A percentile compares a stretch with the other conserved stretches of the same genome.
These are phyloP conservation scores for Acanthosoma haemorrhoidale DNA, from an alignment of 2,888 invertebrate genomes.

Conservation along the genomic window DNA sequence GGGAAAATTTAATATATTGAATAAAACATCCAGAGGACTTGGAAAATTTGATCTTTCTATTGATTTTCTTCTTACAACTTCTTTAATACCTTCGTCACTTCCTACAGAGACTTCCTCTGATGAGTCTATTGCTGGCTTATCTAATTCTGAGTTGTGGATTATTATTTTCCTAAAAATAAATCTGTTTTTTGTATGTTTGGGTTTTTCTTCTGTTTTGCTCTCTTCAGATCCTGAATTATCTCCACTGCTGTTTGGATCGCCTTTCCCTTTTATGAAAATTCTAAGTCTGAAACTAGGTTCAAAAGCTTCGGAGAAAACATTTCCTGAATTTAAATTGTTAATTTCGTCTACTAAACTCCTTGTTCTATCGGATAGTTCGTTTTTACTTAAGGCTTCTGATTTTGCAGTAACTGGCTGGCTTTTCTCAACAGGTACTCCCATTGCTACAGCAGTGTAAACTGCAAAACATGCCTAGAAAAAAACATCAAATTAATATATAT, in stretches of 20 bases:
- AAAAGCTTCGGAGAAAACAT: too few relatives aligned
- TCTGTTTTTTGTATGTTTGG: neutral
- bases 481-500: neutral
- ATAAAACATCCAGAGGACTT: neutral
- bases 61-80: neutral
- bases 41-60: neutral
- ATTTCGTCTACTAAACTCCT: neutral
- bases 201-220: neutral
- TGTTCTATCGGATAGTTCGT: neutral
- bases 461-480: slow-evolving; percentile 2
- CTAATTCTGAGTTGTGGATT: neutral
- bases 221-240: neutral
- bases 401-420: neutral
- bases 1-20: neutral
- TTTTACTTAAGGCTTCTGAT: neutral
- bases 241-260: neutral
- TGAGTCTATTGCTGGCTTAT: neutral
- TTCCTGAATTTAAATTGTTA: too few relatives aligned
- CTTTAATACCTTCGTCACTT: neutral
- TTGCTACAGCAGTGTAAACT: neutral
- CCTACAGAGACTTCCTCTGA: neutral
- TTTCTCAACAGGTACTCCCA: slow-evolving; percentile 3
- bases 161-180: neutral
- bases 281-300: neutral
- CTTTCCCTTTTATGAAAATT: slow-evolving; percentile 1